phyloP scores from a whole-genome alignment of 2,888 invertebrate genomes.

The Vesta saturnalis region DNA sequence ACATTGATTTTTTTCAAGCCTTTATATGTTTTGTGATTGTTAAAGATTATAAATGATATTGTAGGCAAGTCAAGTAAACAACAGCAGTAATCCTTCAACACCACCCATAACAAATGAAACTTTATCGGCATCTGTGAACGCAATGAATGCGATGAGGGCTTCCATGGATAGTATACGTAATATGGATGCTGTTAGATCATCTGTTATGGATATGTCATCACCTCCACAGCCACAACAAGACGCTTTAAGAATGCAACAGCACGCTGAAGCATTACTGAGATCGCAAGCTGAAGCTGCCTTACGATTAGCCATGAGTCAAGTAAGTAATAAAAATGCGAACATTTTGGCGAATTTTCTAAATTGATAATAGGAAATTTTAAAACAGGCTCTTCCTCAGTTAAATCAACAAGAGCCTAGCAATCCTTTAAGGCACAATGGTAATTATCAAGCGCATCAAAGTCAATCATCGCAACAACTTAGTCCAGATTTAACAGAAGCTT shows the following conservation, averaged over 20 bases:
- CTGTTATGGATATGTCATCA: constrained; percentile 64
- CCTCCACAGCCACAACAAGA: constrained; percentile 59
- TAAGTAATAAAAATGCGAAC: constrained; percentile 28
- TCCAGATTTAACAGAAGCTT: constrained; percentile 77
- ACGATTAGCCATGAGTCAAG: constrained; percentile 81
- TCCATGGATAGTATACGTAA: constrained; percentile 67
- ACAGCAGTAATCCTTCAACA: constrained; percentile 61
- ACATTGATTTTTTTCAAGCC: too few species aligned
- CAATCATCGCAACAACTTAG: constrained; percentile 67
- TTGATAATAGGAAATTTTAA: constrained; percentile 3
- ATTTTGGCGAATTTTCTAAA: neutral
- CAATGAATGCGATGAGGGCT: constrained; percentile 70
- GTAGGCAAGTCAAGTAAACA: constrained; percentile 62
- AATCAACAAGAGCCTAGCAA: constrained; percentile 61
- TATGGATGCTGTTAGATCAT: constrained; percentile 64
- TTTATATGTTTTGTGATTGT: too few species aligned
- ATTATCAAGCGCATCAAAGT: constrained; percentile 59
- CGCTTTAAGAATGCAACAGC: constrained; percentile 65
- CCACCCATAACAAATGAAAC: constrained; percentile 62
- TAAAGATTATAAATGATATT: too few species aligned
- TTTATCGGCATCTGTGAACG: constrained; percentile 64
- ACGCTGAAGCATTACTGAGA: constrained; percentile 82
- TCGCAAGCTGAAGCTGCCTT: constrained; percentile 88
- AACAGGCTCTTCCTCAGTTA: constrained; percentile 59
- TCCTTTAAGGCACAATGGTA: constrained; percentile 60